Conservation (phyloP, 2,797 vertebrate species). For the Labroides dimidiatus region DNA sequence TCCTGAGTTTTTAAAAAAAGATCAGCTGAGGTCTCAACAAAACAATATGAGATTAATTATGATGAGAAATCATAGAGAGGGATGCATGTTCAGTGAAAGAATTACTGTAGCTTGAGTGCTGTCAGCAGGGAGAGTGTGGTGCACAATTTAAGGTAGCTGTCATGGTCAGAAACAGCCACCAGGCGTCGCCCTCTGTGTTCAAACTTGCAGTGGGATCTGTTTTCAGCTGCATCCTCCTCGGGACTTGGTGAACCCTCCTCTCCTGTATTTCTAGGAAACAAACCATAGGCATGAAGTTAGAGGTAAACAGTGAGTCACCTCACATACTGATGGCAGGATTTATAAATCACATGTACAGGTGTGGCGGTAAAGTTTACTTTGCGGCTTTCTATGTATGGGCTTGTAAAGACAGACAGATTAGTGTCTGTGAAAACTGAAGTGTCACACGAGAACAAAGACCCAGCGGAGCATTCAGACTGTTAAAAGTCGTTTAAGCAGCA, state of each 20-base stretch:
- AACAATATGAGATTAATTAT: too few species aligned
- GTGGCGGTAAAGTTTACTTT: not conserved
- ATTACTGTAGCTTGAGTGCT: not conserved
- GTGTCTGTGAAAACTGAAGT: too few species aligned
- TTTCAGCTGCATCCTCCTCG: not conserved
- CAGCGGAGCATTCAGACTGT: not conserved
- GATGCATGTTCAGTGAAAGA: too few species aligned
- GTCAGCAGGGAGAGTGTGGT: not conserved
- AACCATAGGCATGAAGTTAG: slow-evolving; percentile 6
- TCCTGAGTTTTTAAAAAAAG: too few species aligned
- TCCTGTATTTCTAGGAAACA: slow-evolving; percentile 52
- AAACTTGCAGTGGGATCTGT: not conserved
- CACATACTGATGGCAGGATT: not conserved
- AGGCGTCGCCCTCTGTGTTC: slow-evolving; percentile 46
- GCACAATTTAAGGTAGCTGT: too few species aligned
- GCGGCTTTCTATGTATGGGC: too few species aligned
- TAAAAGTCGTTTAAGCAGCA: too few species aligned
- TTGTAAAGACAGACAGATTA: too few species aligned
- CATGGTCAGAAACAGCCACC: slow-evolving; percentile 24
- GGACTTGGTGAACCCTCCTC: slow-evolving; percentile 19
- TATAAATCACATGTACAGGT: not conserved
- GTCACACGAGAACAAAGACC: not conserved
- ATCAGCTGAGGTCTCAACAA: too few species aligned
- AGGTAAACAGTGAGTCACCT: slow-evolving; percentile 40
- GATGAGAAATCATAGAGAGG: too few species aligned